These are phyloP conservation scores for Cyrtonyx montezumae DNA, from an alignment of 2,113 vertebrate genomes.

Conservation along the genomic window DNA sequence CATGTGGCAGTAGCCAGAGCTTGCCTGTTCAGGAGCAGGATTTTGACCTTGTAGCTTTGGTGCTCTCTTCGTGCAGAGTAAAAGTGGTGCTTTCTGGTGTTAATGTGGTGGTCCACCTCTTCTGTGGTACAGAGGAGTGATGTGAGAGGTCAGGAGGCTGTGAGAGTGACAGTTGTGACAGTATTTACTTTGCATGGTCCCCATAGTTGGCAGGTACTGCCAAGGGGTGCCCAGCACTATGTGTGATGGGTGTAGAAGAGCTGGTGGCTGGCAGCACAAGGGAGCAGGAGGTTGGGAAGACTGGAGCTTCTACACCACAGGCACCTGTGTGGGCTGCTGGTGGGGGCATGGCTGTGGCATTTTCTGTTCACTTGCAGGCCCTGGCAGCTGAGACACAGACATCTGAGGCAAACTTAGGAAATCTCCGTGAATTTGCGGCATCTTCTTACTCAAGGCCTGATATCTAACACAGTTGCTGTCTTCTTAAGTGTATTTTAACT, in stretches of 20 bases:
- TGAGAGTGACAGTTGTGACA: neutral
- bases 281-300: no score
- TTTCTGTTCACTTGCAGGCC: fast-evolving
- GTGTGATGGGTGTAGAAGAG: neutral
- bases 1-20: neutral
- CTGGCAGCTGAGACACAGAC: no score
- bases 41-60: neutral
- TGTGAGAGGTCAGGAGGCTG: neutral
- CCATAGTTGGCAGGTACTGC: neutral
- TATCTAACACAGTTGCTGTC: neutral
- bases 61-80: fast-evolving
- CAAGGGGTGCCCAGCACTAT: neutral
- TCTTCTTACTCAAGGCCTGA: fast-evolving
- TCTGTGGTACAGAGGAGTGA: fast-evolving
- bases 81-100: neutral
- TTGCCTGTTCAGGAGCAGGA: neutral
- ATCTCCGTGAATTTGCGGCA: fast-evolving
- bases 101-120: fast-evolving
- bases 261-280: fast-evolving
- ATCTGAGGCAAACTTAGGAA: neutral
- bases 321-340: neutral
- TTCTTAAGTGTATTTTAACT: neutral
- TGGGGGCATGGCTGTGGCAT: fast-evolving
- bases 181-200: neutral
- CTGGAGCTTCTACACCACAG: neutral